Evolutionary conservation across 2,797 vertebrate species (phyloP).

Genomic region (Hafferia zeledoni): DNA sequence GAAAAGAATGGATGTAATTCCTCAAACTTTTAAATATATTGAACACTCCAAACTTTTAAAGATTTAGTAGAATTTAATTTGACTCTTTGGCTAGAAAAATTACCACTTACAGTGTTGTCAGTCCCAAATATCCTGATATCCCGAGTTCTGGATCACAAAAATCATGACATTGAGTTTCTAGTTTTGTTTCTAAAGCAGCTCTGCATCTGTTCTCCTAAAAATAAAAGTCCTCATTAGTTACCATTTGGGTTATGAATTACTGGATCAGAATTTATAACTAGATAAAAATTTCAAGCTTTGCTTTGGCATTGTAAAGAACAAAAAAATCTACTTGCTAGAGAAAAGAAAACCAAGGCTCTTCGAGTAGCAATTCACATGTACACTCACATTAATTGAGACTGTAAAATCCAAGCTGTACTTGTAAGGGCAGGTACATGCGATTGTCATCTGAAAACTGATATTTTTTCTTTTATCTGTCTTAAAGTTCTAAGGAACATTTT

Average conservation of each 20-base stretch:
- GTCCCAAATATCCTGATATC: background rate
- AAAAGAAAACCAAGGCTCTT: background rate
- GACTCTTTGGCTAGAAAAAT: background rate
- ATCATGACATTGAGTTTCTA: constrained; percentile 13
- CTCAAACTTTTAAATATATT: background rate
- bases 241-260: constrained; percentile 48
- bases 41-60: background rate
- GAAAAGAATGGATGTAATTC: background rate
- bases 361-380: background rate
- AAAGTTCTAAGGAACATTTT: background rate
- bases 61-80: background rate
- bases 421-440: background rate
- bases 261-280: constrained; percentile 32
- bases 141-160: constrained; percentile 18
- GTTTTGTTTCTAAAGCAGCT: constrained; percentile 17
- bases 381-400: background rate
- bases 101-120: background rate
- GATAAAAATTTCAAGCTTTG: constrained; percentile 3
- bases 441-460: background rate
- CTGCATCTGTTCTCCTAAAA: constrained; percentile 58
- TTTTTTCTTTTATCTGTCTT: background rate
- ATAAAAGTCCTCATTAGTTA: constrained; percentile 53
- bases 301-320: background rate
- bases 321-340: background rate
- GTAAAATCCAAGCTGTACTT: background rate